Evolutionary conservation across 2,113 vertebrate species (phyloP).

Genomic region (Psammodynastes pulverulentus): DNA sequence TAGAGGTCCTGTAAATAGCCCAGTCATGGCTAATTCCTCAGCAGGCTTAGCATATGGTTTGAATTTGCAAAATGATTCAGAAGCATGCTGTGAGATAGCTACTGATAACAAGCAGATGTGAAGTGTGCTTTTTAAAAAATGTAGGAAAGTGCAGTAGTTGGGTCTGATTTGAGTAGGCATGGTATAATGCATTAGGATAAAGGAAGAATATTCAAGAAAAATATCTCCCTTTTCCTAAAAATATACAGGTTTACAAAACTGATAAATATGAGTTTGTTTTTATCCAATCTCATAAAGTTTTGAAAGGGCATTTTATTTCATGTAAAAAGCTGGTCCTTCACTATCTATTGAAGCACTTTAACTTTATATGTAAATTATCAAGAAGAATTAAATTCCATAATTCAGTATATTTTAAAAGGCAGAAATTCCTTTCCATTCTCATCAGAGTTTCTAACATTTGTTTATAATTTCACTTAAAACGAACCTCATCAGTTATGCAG

Average conservation of each 20-base stretch:
- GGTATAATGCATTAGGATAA: slow-evolving; percentile 12
- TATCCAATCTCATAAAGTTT: neutral
- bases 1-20: slow-evolving; percentile 72
- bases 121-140: slow-evolving; percentile 64
- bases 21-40: slow-evolving; percentile 67
- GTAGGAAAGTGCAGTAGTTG: slow-evolving; percentile 47
- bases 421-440: neutral
- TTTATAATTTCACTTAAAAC: neutral
- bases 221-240: neutral
- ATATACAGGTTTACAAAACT: neutral
- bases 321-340: neutral
- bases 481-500: neutral
- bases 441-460: neutral
- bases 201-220: neutral
- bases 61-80: slow-evolving; percentile 77
- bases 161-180: slow-evolving; percentile 34
- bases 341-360: neutral
- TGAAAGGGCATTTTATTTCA: neutral
- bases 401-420: neutral
- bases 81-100: slow-evolving; percentile 71
- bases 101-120: slow-evolving; percentile 80
- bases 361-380: neutral
- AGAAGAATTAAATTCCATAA: neutral
- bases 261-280: neutral
- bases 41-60: slow-evolving; percentile 80